Evolutionary conservation across 2,113 vertebrate species (phyloP).

Genomic region (Aleadryas rufinucha): DNA sequence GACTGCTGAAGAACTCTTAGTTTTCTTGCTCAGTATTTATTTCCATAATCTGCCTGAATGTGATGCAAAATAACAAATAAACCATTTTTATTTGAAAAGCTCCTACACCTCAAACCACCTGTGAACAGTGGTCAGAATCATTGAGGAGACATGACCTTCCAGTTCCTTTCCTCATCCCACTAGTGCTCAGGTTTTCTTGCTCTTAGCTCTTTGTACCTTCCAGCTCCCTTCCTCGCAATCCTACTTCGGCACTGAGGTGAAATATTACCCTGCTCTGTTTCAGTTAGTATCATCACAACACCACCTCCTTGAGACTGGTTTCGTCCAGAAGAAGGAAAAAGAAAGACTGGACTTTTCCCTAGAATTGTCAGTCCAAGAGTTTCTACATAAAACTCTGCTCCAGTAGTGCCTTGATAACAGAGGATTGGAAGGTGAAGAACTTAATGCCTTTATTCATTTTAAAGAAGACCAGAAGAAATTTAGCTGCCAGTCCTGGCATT

Average conservation of each 20-base stretch:
- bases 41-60: background rate
- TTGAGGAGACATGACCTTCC: fast-evolving
- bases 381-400: background rate
- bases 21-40: background rate
- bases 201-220: background rate
- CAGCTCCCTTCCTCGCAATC: background rate
- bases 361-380: background rate
- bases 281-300: background rate
- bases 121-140: background rate
- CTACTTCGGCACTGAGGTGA: background rate
- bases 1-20: background rate
- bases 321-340: background rate
- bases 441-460: background rate
- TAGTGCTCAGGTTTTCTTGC: background rate
- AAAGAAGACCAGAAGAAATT: background rate
- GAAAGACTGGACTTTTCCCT: background rate
- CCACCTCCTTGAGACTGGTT: background rate
- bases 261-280: background rate
- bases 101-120: background rate
- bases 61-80: background rate
- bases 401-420: background rate
- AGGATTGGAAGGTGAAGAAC: background rate
- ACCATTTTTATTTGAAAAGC: background rate
- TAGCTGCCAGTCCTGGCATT: background rate
- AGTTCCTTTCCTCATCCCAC: background rate